Evolutionary conservation across 2,888 invertebrate genomes (phyloP).

Genomic region (Rhopalosiphum nymphaeae): DNA sequence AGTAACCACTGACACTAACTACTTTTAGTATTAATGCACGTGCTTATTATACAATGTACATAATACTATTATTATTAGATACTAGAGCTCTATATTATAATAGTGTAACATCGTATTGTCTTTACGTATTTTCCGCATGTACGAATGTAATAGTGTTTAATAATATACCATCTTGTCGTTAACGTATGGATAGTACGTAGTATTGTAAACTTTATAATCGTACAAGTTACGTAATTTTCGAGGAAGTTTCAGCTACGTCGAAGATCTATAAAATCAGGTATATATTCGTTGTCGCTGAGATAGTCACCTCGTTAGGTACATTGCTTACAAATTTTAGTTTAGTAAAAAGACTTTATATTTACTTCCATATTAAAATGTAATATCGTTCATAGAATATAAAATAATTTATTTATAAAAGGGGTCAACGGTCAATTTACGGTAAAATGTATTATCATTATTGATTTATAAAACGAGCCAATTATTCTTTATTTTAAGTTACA

Average conservation of each 20-base stretch:
- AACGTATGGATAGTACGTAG: background rate
- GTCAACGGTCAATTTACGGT: background rate
- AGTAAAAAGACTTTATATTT: background rate
- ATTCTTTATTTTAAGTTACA: background rate
- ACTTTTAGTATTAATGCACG: background rate
- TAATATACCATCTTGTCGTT: background rate
- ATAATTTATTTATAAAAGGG: background rate
- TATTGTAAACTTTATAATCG: constrained; percentile 30
- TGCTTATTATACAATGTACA: background rate
- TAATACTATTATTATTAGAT: background rate
- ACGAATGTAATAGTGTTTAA: background rate
- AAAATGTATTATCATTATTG: background rate
- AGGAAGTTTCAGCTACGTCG: background rate
- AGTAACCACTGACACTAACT: background rate
- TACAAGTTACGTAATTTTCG: constrained; percentile 13
- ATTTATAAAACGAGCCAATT: background rate
- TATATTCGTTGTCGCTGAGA: background rate
- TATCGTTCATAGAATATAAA: background rate
- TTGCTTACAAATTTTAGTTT: background rate
- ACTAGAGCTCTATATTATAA: background rate
- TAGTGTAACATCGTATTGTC: background rate
- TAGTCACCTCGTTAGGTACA: background rate
- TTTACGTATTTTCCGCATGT: constrained; percentile 2
- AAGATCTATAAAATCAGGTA: background rate
- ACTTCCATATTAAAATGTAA: background rate